Conservation (phyloP, 2,797 vertebrate genomes). For the Taenioides sp. region DNA sequence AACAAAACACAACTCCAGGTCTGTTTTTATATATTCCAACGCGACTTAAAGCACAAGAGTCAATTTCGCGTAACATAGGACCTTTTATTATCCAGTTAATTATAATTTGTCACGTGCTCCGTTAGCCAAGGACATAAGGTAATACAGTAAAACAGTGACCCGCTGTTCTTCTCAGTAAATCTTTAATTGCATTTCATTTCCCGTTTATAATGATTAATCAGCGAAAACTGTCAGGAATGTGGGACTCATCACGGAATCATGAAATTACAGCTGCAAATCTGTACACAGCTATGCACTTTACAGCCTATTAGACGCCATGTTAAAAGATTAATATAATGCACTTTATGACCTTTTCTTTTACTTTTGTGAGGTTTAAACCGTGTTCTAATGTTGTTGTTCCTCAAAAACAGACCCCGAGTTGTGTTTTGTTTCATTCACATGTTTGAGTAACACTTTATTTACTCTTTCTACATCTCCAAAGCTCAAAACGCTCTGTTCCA, state of each 20-base stretch:
- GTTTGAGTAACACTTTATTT: no score
- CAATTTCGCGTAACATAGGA: background rate
- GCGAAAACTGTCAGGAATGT: background rate
- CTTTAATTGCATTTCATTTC: background rate
- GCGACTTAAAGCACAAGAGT: no score
- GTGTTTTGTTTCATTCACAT: no score
- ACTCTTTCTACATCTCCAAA: no score
- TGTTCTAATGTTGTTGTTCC: no score
- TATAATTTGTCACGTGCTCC: background rate
- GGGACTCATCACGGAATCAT: background rate
- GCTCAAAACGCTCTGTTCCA: no score
- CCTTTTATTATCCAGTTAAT: background rate
- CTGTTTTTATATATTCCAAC: no score
- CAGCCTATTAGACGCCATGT: background rate
- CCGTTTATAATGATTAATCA: conserved; percentile 6
- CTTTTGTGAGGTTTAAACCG: no score
- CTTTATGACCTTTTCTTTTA: background rate
- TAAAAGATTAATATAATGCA: no score
- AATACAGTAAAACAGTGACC: background rate
- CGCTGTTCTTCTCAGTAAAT: background rate
- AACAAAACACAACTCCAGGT: no score
- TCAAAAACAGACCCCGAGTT: no score
- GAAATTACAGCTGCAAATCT: background rate
- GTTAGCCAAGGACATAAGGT: background rate
- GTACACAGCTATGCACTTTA: background rate